Evolutionary conservation across 2,113 vertebrate genomes (phyloP).

Genomic region (Gasterosteus aculeatus): DNA sequence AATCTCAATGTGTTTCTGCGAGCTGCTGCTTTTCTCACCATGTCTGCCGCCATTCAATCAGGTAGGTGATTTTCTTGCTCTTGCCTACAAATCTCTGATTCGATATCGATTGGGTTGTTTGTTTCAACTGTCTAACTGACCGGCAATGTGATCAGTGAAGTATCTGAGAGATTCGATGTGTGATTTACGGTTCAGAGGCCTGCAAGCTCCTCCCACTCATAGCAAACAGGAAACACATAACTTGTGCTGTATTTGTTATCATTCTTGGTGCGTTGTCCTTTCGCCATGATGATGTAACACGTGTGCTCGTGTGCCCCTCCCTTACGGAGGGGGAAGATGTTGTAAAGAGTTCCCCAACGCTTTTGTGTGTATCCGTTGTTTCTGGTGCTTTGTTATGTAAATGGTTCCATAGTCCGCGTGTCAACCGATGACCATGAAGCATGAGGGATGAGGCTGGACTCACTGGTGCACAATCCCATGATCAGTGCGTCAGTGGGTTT

Average conservation of each 20-base stretch:
- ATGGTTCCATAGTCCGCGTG: not conserved
- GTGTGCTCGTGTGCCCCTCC: not conserved
- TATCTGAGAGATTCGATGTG: not conserved
- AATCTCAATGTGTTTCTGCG: not conserved
- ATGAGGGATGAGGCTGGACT: not conserved
- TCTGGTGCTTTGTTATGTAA: not conserved
- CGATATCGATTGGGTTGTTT: not conserved
- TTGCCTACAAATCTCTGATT: not conserved
- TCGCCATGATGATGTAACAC: too few species aligned
- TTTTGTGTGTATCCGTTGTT: not conserved
- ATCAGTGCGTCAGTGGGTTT: not conserved
- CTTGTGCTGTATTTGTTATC: not conserved
- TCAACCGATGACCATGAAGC: not conserved
- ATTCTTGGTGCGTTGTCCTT: not conserved
- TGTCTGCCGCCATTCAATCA: not conserved
- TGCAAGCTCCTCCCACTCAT: not conserved
- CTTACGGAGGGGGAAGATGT: not conserved
- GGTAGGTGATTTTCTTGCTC: not conserved
- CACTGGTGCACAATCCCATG: not conserved
- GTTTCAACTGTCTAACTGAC: not conserved
- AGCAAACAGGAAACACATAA: not conserved
- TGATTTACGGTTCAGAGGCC: not conserved
- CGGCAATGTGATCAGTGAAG: not conserved
- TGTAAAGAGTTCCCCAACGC: not conserved
- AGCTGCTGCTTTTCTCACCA: not conserved